A percentile compares a stretch with the other conserved stretches of the same genome.
These are phyloP conservation scores for Trachelus tabidus DNA, from an alignment of 2,888 invertebrate genomes.

Conservation along the genomic window DNA sequence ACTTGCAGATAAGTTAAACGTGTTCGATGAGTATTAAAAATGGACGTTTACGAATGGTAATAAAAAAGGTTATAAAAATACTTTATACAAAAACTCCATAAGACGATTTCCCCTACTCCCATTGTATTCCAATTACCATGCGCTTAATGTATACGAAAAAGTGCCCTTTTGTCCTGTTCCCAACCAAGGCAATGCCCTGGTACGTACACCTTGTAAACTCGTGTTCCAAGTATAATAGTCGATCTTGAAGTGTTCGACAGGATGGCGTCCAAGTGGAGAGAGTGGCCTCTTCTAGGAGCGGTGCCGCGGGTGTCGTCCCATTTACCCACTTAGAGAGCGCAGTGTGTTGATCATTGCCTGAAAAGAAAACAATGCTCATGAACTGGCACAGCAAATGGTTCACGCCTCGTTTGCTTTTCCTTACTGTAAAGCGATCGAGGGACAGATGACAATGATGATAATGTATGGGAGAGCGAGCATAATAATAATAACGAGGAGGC, in stretches of 20 bases:
- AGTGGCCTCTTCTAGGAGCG: constrained; percentile 6
- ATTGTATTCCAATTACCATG: neutral
- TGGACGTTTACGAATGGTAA: neutral
- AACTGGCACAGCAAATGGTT: neutral
- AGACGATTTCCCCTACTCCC: neutral
- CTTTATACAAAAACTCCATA: neutral
- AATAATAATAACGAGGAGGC: neutral
- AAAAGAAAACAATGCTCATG: constrained; percentile 20
- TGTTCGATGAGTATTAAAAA: neutral
- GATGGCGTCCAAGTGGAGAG: neutral
- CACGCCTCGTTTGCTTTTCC: neutral
- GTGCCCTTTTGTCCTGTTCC: neutral
- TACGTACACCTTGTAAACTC: neutral
- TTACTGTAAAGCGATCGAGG: neutral
- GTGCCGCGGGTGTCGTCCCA: constrained; percentile 39
- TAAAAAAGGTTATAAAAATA: neutral
- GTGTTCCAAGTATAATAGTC: neutral
- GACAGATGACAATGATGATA: neutral
- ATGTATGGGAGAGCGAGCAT: neutral
- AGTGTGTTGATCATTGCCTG: constrained; percentile 2
- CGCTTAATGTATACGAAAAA: neutral
- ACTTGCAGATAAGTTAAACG: no score
- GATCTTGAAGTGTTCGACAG: neutral
- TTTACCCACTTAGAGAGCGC: constrained; percentile 45
- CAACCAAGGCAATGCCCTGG: neutral